Evolutionary conservation across 2,113 vertebrate genomes (phyloP), one percentile per base, ranked within the genome.

Genomic region (Rousettus leschenaultii): DNA sequence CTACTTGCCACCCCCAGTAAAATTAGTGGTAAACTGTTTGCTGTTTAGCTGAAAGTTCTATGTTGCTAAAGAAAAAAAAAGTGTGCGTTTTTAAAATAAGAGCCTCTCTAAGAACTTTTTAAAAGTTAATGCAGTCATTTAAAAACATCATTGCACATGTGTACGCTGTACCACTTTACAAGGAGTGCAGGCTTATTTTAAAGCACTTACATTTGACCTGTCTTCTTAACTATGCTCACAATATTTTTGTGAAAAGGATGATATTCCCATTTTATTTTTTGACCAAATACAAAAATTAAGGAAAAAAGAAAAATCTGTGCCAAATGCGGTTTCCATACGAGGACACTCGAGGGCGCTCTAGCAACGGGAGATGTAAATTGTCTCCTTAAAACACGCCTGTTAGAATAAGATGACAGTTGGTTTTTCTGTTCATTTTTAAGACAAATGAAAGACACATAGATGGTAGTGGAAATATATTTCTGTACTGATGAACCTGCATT

Each of bases 341-440:
- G 97, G 96, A 96, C 98, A 94, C 98, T 98, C 97, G 98, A 98
- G 98, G 98, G 98, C 96, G 98, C 98, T 98, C 96, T 97, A 94
- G 97, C 95, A 97, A 97, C 95, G 91, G 53, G 91, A 98, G 97
- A 92, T 43, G 91, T 43, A 91, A 92, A 93, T 86, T 30, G 70
- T 92, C 94, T 15, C 55, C 73, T 70, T 88, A 22, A 77, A 40
- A 48, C 14, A 0, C 1, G 6, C 83, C 5, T 43, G 35, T 87
- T 97, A 2, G 15, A 71, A 33, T 78, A 74, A 97, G 89, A 94
- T 65, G 68, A 22, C 65, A 70, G 59, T 77, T 77, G 40, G 53
- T 79, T 94, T 97, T 87, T 38, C 51, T 63, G 63, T 66, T 97
- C 26, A 5, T 80, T 86, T 93, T 92, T 77, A 87, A 79, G 70